A percentile compares a stretch with the other conserved stretches of the same genome.
These are phyloP conservation scores for Paedocypris micromegethes DNA, from an alignment of 2,797 vertebrate species.

Conservation along the genomic window DNA sequence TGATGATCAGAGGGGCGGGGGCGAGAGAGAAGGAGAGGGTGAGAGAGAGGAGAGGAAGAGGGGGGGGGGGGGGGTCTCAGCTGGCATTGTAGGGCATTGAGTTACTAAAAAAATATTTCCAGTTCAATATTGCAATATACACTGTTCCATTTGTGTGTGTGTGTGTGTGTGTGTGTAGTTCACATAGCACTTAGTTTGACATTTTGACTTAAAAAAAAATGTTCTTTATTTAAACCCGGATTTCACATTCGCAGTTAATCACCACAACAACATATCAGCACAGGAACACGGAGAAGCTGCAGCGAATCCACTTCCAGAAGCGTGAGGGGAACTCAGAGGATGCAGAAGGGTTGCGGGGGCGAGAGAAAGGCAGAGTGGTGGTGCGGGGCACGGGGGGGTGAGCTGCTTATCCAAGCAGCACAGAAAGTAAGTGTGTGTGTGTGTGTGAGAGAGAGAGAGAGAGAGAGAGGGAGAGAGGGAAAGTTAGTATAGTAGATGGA, in stretches of 20 bases:
- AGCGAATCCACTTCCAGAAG: neutral
- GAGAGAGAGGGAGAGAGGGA: conserved; percentile 48
- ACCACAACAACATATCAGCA: neutral
- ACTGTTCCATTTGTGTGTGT: too few relatives aligned
- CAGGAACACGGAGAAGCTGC: neutral
- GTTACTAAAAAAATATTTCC: conserved; percentile 36
- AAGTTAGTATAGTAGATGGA: conserved; percentile 62
- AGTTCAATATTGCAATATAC: conserved; percentile 2
- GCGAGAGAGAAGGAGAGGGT: neutral
- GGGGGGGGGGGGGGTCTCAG: conserved; percentile 36
- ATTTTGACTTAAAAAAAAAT: too few relatives aligned
- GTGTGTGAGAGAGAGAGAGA: neutral
- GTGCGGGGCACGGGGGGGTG: neutral
- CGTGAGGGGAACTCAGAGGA: neutral
- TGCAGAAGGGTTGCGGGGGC: conserved; percentile 1
- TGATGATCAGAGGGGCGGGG: neutral
- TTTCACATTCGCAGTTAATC: too few relatives aligned
- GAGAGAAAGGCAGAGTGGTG: neutral
- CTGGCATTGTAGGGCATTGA: conserved; percentile 37
- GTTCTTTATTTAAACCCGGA: too few relatives aligned
- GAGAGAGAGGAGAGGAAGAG: conserved; percentile 9
- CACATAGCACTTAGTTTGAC: too few relatives aligned
- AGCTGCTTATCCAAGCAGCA: conserved; percentile 24
- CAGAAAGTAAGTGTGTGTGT: conserved; percentile 4
- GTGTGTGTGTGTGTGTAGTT: too few relatives aligned